phyloP scores from a whole-genome alignment of 2,113 vertebrate genomes.

The Diphyllodes magnificus region DNA sequence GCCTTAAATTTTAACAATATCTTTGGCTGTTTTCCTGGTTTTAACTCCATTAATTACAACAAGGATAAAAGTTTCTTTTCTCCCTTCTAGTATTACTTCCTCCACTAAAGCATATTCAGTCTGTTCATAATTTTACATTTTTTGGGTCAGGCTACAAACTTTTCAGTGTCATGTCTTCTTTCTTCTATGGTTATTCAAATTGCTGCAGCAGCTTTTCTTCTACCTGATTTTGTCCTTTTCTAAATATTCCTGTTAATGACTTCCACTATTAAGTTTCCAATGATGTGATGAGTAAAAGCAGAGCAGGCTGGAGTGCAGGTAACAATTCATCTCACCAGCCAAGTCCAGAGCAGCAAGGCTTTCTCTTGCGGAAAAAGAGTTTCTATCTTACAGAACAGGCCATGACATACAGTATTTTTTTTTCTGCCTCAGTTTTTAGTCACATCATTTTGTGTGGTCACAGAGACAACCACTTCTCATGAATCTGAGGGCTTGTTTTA shows the following conservation, averaged over 20 bases:
- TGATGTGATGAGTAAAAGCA: neutral
- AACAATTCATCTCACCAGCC: neutral
- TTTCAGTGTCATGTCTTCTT: neutral
- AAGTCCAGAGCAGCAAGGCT: neutral
- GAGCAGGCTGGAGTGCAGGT: neutral
- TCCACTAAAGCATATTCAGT: neutral
- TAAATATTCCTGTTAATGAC: neutral
- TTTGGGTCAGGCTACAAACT: neutral
- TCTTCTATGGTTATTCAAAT: neutral
- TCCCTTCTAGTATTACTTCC: neutral
- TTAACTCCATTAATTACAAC: neutral
- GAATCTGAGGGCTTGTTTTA: neutral
- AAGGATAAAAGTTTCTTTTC: neutral
- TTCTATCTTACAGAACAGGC: neutral
- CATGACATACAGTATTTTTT: accelerated
- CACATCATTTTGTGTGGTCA: neutral
- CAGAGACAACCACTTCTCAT: neutral
- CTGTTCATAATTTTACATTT: neutral
- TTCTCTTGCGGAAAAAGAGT: neutral
- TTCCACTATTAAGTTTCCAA: neutral
- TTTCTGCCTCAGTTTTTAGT: neutral
- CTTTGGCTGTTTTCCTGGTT: neutral
- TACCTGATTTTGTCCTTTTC: neutral
- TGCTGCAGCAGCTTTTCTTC: neutral
- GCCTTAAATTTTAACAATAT: neutral